Conservation (phyloP, 2,797 vertebrate genomes). For the Phrynocephalus forsythii region DNA sequence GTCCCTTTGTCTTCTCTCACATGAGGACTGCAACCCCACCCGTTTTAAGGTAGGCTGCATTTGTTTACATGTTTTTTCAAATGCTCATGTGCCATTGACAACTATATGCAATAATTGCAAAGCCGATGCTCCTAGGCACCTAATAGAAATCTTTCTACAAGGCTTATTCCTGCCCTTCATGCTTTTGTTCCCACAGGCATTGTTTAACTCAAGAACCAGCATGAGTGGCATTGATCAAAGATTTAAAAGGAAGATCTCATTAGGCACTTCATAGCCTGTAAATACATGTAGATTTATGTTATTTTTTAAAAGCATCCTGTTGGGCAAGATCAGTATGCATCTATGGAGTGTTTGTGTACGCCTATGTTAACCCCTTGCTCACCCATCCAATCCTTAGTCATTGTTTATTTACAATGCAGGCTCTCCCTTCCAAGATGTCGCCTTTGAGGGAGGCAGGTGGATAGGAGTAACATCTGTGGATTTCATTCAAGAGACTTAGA, state of each 20-base stretch:
- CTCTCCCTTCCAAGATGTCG: background rate
- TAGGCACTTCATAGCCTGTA: constrained; percentile 42
- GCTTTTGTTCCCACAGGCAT: constrained; percentile 12
- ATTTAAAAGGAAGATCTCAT: background rate
- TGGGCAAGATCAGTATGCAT: background rate
- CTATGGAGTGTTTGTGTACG: background rate
- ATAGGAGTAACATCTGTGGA: constrained; percentile 50
- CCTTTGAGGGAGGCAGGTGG: background rate
- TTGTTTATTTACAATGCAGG: background rate
- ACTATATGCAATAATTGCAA: background rate
- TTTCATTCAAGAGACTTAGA: constrained; percentile 17
- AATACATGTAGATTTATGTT: constrained; percentile 51
- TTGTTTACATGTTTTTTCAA: background rate
- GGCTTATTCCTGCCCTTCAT: background rate
- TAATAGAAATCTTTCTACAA: constrained; percentile 20
- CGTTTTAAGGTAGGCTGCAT: background rate
- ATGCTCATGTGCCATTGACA: background rate
- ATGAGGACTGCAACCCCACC: background rate
- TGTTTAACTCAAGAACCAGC: background rate
- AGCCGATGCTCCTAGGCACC: constrained; percentile 36
- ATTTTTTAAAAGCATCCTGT: constrained; percentile 50
- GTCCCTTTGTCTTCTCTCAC: background rate
- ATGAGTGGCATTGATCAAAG: constrained; percentile 26
- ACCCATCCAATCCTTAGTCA: background rate
- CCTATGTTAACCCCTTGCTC: background rate